Evolutionary conservation across 2,797 vertebrate genomes (phyloP).

Genomic region (Morus bassanus): DNA sequence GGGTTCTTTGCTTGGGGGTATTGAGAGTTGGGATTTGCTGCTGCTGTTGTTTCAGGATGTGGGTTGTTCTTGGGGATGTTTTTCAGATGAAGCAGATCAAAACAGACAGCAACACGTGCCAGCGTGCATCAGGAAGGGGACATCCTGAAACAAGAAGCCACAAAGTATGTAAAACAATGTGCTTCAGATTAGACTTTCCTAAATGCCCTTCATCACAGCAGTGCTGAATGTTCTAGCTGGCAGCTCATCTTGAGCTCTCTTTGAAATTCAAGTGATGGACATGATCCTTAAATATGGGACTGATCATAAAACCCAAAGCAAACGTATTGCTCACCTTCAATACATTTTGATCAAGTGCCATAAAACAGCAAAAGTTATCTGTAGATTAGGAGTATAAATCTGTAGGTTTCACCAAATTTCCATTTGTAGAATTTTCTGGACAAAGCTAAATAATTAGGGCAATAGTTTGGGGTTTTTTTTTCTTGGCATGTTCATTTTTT

Average conservation of each 20-base stretch:
- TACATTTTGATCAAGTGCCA: background rate
- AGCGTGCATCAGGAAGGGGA: background rate
- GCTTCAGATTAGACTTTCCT: slow-evolving; percentile 4
- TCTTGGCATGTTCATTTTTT: background rate
- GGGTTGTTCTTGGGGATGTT: background rate
- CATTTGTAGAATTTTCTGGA: background rate
- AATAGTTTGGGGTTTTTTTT: background rate
- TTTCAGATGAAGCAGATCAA: slow-evolving; percentile 4
- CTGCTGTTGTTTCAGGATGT: background rate
- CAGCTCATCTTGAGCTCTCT: slow-evolving; percentile 3
- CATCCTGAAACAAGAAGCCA: slow-evolving; percentile 23
- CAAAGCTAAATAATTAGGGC: background rate
- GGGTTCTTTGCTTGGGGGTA: background rate
- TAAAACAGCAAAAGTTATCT: background rate
- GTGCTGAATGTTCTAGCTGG: background rate
- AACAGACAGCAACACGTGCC: background rate
- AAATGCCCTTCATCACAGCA: background rate
- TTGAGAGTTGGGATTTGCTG: background rate
- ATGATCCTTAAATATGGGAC: background rate
- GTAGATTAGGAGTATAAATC: background rate
- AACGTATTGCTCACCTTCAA: background rate
- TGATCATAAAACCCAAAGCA: background rate
- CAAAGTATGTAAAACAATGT: slow-evolving; percentile 25
- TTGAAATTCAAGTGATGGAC: background rate
- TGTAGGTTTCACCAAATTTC: background rate